Evolutionary conservation across 1,140 invertebrate genomes (phyloP), one percentile per base, ranked within the genome.

Genomic region (Bombus consobrinus): DNA sequence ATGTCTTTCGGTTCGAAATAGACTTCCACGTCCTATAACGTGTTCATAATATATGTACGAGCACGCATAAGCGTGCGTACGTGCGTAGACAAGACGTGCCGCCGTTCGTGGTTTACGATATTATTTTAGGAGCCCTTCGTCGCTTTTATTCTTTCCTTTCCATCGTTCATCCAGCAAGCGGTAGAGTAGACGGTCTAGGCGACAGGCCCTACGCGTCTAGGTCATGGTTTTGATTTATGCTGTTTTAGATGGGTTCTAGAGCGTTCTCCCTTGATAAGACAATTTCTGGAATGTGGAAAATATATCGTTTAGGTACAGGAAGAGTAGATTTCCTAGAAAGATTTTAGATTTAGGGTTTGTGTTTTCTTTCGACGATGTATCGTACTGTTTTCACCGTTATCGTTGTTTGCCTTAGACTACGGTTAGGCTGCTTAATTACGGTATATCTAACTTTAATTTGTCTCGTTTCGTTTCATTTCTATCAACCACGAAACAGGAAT

Each of bases 1-100:
- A 80, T 79, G 77, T 77, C 72, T 86, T 73, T 87, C 81, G 68
- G 84, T 91, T 91, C 74, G 87, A 91, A 91, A 91, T 91, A 91
- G 90, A 91, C 89, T 91, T 89, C 87, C 86, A 90, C 78, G 88
- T 90, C 68, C 82, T 88, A 66, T 77, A 83, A 89, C 89, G 74
- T 69, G 69, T 76, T 64, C 85, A 71, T 85, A 85, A 90, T 89
- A 71, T 89, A 87, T 85, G 79, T 85, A 69, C 78, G 66, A 43
- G 69, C 57, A n/a, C 81, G 81, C 69, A 47, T 74, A 82, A 86
- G 43, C 39, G 66, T 34, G 47, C 53, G 53, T 41, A 66, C 72
- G 53, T 41, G 76, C 82, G 64, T 86, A 41, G 84, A 69, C 69
- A 34, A 78, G 43, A 25, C 71, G 34, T 59, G 25, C 66, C 32